These are phyloP conservation scores for Tyrophagus putrescentiae DNA, from an alignment of 1,140 invertebrate genomes.

Conservation along the genomic window DNA sequence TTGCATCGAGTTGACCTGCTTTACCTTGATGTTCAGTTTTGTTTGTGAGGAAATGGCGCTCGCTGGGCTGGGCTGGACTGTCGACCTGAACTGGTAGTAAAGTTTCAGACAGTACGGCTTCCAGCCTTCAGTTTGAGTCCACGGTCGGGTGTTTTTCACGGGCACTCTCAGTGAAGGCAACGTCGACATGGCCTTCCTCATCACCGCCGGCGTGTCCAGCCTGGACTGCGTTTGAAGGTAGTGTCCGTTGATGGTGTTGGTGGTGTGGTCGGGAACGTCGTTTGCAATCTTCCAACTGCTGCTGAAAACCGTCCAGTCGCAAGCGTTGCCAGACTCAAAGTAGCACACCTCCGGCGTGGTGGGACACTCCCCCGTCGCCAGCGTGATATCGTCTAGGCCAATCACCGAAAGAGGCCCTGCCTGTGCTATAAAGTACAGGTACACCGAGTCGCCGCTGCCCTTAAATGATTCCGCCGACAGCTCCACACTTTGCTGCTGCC, in stretches of 20 bases:
- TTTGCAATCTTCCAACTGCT: background rate
- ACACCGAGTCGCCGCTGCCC: too few species aligned
- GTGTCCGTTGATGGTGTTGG: background rate
- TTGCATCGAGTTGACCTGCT: background rate
- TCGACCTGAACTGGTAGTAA: background rate
- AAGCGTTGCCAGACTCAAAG: conserved; percentile 2
- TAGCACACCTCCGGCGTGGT: background rate
- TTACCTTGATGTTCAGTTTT: background rate
- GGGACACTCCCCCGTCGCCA: background rate
- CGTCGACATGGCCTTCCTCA: background rate
- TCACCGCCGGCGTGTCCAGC: background rate
- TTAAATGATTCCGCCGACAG: background rate
- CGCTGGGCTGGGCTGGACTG: too few species aligned
- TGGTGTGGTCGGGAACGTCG: background rate
- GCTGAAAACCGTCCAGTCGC: background rate
- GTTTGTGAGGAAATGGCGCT: too few species aligned
- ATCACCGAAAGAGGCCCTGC: background rate
- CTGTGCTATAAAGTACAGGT: too few species aligned
- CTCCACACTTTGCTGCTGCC: background rate
- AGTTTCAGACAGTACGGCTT: background rate
- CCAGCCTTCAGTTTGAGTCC: too few species aligned
- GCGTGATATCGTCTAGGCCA: conserved; percentile 7
- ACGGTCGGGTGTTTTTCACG: too few species aligned
- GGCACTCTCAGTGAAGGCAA: background rate
- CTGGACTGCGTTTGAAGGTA: background rate